Evolutionary conservation across 2,797 vertebrate species (phyloP).

Genomic region (Philypnodon macrostomus): DNA sequence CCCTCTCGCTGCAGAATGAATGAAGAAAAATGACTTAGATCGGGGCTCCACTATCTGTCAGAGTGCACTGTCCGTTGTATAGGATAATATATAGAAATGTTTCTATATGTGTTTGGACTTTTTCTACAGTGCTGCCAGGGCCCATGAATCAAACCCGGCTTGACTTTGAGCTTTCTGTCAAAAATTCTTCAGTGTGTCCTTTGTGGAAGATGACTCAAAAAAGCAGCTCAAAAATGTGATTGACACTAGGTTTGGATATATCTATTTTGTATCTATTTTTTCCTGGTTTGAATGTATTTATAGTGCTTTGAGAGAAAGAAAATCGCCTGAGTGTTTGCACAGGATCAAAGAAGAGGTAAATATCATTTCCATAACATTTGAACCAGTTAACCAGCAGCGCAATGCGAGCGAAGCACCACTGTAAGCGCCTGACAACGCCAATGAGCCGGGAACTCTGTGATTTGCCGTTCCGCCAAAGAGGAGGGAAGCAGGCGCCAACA

Average conservation of each 20-base stretch:
- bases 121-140: conserved; percentile 74
- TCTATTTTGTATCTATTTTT: conserved; percentile 19
- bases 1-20: conserved; percentile 59
- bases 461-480: conserved; percentile 66
- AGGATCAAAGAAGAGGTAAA: conserved; percentile 71
- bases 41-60: conserved; percentile 82
- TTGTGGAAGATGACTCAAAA: conserved; percentile 79
- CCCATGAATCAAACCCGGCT: conserved; percentile 77
- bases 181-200: conserved; percentile 78
- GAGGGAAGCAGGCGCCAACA: conserved; percentile 73
- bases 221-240: conserved; percentile 55
- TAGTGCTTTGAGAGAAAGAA: conserved; percentile 30
- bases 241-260: conserved; percentile 20
- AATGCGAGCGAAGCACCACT: conserved; percentile 67
- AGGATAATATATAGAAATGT: conserved; percentile 66
- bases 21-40: conserved; percentile 87
- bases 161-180: conserved; percentile 80
- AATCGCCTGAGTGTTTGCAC: conserved; percentile 41
- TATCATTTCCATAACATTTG: conserved; percentile 78
- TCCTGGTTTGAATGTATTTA: conserved; percentile 47
- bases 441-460: conserved; percentile 68
- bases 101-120: conserved; percentile 68
- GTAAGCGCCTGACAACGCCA: conserved; percentile 68
- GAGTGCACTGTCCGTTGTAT: conserved; percentile 44
- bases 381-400: conserved; percentile 72